Base-by-base conservation (phyloP, 1,140 invertebrate genomes). In the Dendrolimus punctatus region DNA sequence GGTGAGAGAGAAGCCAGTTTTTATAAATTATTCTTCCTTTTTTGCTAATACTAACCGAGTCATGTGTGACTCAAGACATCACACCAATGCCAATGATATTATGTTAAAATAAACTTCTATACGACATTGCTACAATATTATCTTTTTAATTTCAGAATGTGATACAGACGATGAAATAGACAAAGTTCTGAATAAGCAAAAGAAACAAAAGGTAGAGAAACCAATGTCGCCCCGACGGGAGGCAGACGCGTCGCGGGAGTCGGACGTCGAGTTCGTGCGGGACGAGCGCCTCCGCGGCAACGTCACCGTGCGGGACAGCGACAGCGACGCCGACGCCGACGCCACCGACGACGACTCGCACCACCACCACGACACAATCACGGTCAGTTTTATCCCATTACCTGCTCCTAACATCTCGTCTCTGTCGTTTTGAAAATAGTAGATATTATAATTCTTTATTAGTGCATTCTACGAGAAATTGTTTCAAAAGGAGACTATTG, bases 111-210 rank as follows among this genome's bases (percentile, higher is more conserved):
- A 23, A 23, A 23, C 3, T 23, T 3, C 23, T 23, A 23, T 23
- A 3, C 23, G 23, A 23, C 23, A 23, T 23, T 23, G 23, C 23
- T 23, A 23, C 23, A 23, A 23, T 23, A 23, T 23, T 3, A 23
- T 23, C 23, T 23, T 41, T 36, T 40, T 23, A 50, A 40, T 41
- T 8, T 5, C 58, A 66, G 72, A 71, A 23, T 52, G 51, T 4
- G 89, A 91, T 60, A 90, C 88, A 0, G 89, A 91, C 58, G 90
- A 90, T 50, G 89, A 89, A 66, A 85, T 90, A 40, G 82, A 88
- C 57, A 79, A 76, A 52, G 83, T 87, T 46, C 63, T 55, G 44
- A 66, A 57, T 61, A 72, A 81, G 55, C 64, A 68, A 48, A 68
- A 66, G 40, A 58, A 57, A 40, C 57, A 40, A 38, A 58, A 40